Base-by-base conservation (phyloP, 30 jellyfish, hydroid and myxozoan species). In the Turritopsis rubra region DNA sequence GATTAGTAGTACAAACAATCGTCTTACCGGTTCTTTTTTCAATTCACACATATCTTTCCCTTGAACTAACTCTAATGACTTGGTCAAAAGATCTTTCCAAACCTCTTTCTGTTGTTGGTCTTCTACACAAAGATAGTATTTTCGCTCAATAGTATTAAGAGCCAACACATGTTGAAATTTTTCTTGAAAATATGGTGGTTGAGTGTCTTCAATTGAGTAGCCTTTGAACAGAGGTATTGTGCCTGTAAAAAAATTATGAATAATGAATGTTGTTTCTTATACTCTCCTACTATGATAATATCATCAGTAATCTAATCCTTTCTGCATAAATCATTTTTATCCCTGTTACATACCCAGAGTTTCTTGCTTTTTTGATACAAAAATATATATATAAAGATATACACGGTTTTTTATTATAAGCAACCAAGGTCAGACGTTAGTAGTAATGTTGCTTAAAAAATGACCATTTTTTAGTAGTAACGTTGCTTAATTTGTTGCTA, bases 11-110 rank as follows among this genome's bases (percentile, higher is more conserved):
- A 41, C 77, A 68, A 0, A 68, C 9, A 68, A n/a, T 68, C 28
- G 77, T 16, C 77, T 68, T 68, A 68, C 77, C 30, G 77, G 77
- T 68, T 68, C 77, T 27, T 23, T 68, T 68, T 8, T 19, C 77
- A 27, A 23, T n/a, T 68, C 77, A 19, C 21, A 23, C 60, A 41
- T 41, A 41, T 41, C 60, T 13, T 41, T 41, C 13, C 60, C 60
- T 41, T 41, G 60, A 41, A 41, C 60, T 41, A 41, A 41, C 60
- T 41, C 9, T 41, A 41, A 13, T 13, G 60, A 41, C 60, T 68
- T 16, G 16, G 8, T n/a, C 28, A 68, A 22, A 8, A 27, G 16
- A 27, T 68, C 77, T 19, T n/a, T 23, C 77, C 77, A 68, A 0
- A 23, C 17, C 30, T 68, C 1, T 68, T 68, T 68, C 77, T n/a